A percentile compares a stretch with the other conserved stretches of the same genome.
Evolutionary conservation across 1,140 invertebrate genomes (phyloP).

Genomic region (Rhagoletis zephyria): DNA sequence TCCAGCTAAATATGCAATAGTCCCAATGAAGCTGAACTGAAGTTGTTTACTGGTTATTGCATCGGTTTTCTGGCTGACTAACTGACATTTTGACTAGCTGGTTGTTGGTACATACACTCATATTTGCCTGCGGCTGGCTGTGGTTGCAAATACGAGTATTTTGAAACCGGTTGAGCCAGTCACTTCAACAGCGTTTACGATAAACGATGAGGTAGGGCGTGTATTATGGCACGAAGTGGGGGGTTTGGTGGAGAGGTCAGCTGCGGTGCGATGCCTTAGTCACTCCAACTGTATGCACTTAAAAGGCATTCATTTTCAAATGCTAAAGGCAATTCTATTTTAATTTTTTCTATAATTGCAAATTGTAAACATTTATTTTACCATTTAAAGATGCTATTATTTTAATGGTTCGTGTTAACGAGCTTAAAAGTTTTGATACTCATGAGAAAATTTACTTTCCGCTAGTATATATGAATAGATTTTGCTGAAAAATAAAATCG

Average conservation of each 20-base stretch:
- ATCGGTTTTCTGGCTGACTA: slow-evolving; percentile 39
- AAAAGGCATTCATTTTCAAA: slow-evolving; percentile 23
- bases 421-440: neutral
- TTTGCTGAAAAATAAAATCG: too few relatives aligned
- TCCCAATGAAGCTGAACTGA: neutral
- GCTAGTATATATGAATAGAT: too few relatives aligned
- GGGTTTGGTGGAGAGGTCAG: neutral
- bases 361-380: neutral
- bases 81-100: slow-evolving; percentile 32
- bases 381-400: slow-evolving; percentile 19
- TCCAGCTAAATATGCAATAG: neutral
- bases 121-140: neutral
- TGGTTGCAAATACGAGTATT: slow-evolving; percentile 19
- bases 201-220: neutral
- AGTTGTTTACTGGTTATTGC: slow-evolving; percentile 19
- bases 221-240: neutral
- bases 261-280: neutral
- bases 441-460: too few relatives aligned
- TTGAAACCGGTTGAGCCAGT: slow-evolving; percentile 33
- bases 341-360: slow-evolving; percentile 1
- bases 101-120: neutral
- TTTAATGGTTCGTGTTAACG: neutral
- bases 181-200: slow-evolving; percentile 25
- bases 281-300: slow-evolving; percentile 1
- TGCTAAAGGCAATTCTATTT: slow-evolving; percentile 3